Percentiles rank a stretch among this genome's conserved stretches.
phyloP scores from a whole-genome alignment of 2,113 vertebrate genomes.

The Onychostruthus taczanowskii region DNA sequence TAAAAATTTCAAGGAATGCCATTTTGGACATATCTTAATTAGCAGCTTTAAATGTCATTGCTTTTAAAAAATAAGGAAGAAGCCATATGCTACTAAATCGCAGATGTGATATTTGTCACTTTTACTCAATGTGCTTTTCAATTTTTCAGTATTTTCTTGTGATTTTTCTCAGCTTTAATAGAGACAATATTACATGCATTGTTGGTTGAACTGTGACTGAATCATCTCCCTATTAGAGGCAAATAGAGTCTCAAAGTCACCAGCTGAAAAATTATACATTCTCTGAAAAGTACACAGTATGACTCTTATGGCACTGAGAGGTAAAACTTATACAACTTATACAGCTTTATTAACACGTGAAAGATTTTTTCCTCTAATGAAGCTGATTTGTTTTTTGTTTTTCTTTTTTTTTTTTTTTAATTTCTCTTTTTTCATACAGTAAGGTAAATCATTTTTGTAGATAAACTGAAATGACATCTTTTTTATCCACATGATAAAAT shows the following conservation, averaged over 20 bases:
- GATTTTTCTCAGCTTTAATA: constrained; percentile 1
- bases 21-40: background rate
- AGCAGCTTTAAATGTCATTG: background rate
- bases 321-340: background rate
- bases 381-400: background rate
- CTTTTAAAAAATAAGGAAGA: background rate
- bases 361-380: background rate
- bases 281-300: background rate
- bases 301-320: background rate
- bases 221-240: background rate
- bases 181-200: background rate
- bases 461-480: background rate
- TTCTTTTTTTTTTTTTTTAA: background rate
- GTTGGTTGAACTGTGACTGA: background rate
- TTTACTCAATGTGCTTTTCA: background rate
- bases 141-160: constrained; percentile 14
- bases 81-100: background rate
- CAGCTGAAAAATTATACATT: background rate
- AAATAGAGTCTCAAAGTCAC: background rate
- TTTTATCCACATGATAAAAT: background rate
- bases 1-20: background rate
- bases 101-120: background rate
- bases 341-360: background rate
- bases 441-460: background rate
- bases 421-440: background rate